Evolutionary conservation across 2,888 invertebrate species (phyloP), one percentile per base, ranked within the genome.

Genomic region (Coecobrya sp.): DNA sequence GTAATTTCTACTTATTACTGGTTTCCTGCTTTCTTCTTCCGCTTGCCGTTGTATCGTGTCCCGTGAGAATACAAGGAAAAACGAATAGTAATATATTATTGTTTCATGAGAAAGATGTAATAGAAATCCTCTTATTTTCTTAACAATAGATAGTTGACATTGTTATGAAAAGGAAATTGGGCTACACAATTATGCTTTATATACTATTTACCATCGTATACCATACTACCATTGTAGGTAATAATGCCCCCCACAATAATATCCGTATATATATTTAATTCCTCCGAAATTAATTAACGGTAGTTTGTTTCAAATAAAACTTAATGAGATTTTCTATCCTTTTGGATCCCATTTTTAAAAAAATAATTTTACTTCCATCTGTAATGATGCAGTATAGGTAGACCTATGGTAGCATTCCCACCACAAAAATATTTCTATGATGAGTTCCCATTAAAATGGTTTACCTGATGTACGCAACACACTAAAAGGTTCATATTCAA

Each of bases 1-100:
- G n/a, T n/a, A n/a, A n/a, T n/a, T n/a, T n/a, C n/a, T n/a, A n/a
- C n/a, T n/a, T n/a, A n/a, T n/a, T n/a, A n/a, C 8, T n/a, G 5
- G 0, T 36, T 70, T 36, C 7, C 7, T 5, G 7, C 36, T 36
- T 7, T 70, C 13, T 70, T n/a, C 30, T 36, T 70, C 11, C 13
- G 2, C 65, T 65, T 70, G 30, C 8, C 13, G 16, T 70, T 30
- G 16, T 70, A 16, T n/a, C 2, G 5, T 70, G 8, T n/a, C 70
- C 36, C 70, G n/a, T 70, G 70, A 70, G 36, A 70, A 70, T 36
- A 36, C 30, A 30, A 70, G n/a, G n/a, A n/a, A n/a, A n/a, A n/a
- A n/a, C n/a, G n/a, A n/a, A n/a, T 19, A 4, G 65, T 25, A 10
- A 65, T 65, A 11, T 65, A 70, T 36, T 2, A 70, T 36, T 30